Evolutionary conservation across 2,113 vertebrate genomes (phyloP).

Genomic region (Oophaga pumilio): DNA sequence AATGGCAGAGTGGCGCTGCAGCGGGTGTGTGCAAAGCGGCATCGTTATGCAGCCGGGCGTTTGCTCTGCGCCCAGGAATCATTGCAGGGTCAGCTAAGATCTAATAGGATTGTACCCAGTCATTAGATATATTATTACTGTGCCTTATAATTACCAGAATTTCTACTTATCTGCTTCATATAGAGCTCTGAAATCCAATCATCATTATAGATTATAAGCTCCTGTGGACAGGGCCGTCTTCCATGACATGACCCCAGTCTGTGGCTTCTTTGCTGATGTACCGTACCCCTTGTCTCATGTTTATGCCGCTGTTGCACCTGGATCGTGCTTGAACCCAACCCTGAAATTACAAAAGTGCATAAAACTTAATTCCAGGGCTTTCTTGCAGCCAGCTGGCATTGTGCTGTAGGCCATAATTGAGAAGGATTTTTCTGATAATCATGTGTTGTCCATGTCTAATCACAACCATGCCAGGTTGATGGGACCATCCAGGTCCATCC

Average conservation of each 20-base stretch:
- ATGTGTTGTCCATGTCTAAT: not conserved
- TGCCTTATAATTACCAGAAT: not conserved
- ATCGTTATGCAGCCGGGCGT: not conserved
- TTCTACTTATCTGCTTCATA: too few relatives aligned
- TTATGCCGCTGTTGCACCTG: not conserved
- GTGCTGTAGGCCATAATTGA: not conserved
- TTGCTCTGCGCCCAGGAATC: not conserved
- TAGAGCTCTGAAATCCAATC: too few relatives aligned
- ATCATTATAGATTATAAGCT: too few relatives aligned
- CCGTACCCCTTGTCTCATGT: not conserved
- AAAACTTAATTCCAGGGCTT: not conserved
- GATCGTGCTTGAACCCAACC: not conserved
- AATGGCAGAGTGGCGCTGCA: not conserved
- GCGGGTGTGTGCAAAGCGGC: not conserved
- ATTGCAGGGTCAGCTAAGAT: not conserved
- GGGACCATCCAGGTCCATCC: not conserved
- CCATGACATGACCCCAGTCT: too few relatives aligned
- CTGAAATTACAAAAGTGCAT: not conserved
- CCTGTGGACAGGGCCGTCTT: too few relatives aligned
- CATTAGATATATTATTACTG: not conserved
- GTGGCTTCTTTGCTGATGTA: too few relatives aligned
- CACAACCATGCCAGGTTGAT: conserved; percentile 25
- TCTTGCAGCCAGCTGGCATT: not conserved
- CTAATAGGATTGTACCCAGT: not conserved
- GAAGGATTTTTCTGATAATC: not conserved